Evolutionary conservation across 2,797 vertebrate genomes (phyloP), one percentile per base, ranked within the genome.

Genomic region (Crypturellus tataupa): DNA sequence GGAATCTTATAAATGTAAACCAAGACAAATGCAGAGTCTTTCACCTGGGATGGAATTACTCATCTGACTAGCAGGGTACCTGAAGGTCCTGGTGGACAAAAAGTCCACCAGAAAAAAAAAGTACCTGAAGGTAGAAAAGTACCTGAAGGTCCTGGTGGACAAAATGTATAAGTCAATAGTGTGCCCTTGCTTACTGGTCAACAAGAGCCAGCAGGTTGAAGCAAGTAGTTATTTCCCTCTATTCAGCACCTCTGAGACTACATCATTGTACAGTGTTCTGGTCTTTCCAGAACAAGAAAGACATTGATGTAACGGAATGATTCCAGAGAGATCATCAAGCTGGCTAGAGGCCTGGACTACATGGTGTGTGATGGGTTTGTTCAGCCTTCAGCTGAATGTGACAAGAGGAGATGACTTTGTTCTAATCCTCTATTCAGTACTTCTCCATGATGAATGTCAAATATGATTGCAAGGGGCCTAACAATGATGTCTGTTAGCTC

Each of bases 191-290:
- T 5, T 63, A 49, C 2, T 46, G 6, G n/a, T 5, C 17, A 67
- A 6, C 16, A 23, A 7, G 18, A 67, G 47, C 16, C 33, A 67
- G 20, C 27, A 63, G 33, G 21, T 85, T 71, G 64, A 64, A 17
- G 14, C 10, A 51, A 76, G 39, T 29, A 40, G 69, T 62, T 73
- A 44, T 33, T 65, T 31, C 20, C 10, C 15, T 31, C 31, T 64
- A 9, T 62, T 77, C 40, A 83, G 9, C 31, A 31, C 16, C 68
- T 0, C 0, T 11, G 44, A 73, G 73, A 71, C 21, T 55, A 23
- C 9, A 47, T 67, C 85, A 80, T 25, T 27, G 33, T 58, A 46
- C 1, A 0, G 10, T 85, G 60, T 64, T 78, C 51, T 46, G 44
- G 27, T 4, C 27, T 85, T 78, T 78, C 4, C 6, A 42, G 23